phyloP scores from a whole-genome alignment of 2,888 invertebrate genomes.

The Melinopterus prodromus region DNA sequence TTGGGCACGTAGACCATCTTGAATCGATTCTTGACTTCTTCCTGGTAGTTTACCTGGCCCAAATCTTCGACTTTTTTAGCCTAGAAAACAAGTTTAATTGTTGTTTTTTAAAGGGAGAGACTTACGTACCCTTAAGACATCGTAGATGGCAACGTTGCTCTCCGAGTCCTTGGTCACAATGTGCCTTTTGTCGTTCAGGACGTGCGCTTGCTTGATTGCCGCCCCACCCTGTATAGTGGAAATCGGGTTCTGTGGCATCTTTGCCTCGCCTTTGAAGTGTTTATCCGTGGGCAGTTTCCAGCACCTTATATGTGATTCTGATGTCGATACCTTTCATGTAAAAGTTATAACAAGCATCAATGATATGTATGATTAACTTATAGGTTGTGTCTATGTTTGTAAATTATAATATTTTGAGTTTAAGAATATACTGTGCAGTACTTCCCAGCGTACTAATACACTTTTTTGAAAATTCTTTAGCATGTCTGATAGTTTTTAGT shows the following conservation, averaged over 20 bases:
- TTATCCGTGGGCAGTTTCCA: slow-evolving; percentile 61
- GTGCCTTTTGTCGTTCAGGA: slow-evolving; percentile 95
- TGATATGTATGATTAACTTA: slow-evolving; percentile 10
- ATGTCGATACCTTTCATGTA: slow-evolving; percentile 66
- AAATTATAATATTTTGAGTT: too few species aligned
- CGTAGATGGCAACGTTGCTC: slow-evolving; percentile 88
- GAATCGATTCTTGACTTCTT: slow-evolving; percentile 89
- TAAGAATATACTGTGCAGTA: too few species aligned
- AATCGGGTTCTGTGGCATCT: slow-evolving; percentile 56
- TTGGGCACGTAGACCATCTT: slow-evolving; percentile 97
- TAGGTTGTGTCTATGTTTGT: too few species aligned
- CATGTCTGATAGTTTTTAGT: too few species aligned
- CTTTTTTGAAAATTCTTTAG: too few species aligned
- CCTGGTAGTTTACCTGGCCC: slow-evolving; percentile 90
- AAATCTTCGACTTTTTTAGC: slow-evolving; percentile 88
- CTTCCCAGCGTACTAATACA: too few species aligned
- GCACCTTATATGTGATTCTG: slow-evolving; percentile 66
- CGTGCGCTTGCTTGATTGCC: slow-evolving; percentile 90
- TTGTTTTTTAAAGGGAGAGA: background rate
- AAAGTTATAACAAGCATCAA: slow-evolving; percentile 28
- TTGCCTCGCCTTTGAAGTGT: slow-evolving; percentile 57
- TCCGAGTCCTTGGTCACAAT: slow-evolving; percentile 96
- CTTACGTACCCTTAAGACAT: slow-evolving; percentile 81
- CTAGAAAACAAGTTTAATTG: slow-evolving; percentile 52
- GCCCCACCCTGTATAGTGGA: slow-evolving; percentile 84